These are phyloP conservation scores for Girardinichthys multiradiatus DNA, from an alignment of 2,113 vertebrate genomes.

Conservation along the genomic window DNA sequence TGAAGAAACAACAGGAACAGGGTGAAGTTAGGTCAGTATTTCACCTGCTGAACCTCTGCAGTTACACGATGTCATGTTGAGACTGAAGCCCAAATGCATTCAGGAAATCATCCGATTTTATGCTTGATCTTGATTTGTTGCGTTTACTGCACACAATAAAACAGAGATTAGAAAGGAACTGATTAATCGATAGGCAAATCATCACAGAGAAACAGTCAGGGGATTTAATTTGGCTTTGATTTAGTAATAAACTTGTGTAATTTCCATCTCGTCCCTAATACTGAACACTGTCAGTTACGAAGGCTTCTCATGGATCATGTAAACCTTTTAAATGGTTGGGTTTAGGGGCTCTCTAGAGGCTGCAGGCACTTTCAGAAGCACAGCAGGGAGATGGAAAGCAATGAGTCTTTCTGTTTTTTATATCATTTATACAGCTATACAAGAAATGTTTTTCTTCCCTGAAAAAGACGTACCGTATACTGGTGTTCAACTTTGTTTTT, in stretches of 20 bases:
- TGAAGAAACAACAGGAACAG: not conserved
- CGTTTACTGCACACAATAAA: not conserved
- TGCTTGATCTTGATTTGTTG: not conserved
- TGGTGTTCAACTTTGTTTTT: no score
- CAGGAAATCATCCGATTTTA: no score
- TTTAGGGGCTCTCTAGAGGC: no score
- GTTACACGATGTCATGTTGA: not conserved
- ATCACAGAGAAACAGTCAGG: not conserved
- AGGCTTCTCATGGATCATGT: not conserved
- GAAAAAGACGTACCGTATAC: no score
- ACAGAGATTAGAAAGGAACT: not conserved
- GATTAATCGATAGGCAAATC: conserved; percentile 1
- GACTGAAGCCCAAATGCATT: not conserved
- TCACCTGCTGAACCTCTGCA: not conserved
- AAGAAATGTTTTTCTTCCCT: not conserved
- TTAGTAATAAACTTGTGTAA: not conserved
- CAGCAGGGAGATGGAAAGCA: no score
- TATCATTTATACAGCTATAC: not conserved
- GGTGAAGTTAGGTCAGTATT: not conserved
- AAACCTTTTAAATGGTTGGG: no score
- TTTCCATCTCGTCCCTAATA: not conserved
- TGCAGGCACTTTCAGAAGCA: no score
- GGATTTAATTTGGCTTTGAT: conserved; percentile 1
- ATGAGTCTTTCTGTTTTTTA: no score
- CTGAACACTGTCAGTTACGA: not conserved